Evolutionary conservation across 2,797 vertebrate species (phyloP).

Genomic region (Jordanella pulchra): DNA sequence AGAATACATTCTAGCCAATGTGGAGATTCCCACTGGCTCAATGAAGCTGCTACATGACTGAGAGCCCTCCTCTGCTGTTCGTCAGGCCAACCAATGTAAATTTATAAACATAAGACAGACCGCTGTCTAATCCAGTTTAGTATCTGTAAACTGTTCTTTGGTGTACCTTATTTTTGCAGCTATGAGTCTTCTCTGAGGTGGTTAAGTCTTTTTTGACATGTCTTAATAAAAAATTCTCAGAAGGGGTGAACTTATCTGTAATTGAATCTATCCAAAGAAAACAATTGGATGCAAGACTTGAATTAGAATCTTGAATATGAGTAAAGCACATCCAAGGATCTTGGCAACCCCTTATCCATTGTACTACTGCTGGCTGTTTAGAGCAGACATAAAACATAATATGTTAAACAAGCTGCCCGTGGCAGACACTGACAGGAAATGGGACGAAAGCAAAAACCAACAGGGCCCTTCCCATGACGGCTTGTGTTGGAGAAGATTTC

Average conservation of each 20-base stretch:
- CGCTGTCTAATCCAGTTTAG: too few species aligned
- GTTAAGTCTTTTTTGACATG: constrained; percentile 13
- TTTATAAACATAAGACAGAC: too few species aligned
- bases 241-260: constrained; percentile 23
- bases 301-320: constrained; percentile 45
- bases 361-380: constrained; percentile 17
- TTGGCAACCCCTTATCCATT: constrained; percentile 25
- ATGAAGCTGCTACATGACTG: too few species aligned
- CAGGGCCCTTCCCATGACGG: constrained; percentile 52
- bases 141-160: too few species aligned
- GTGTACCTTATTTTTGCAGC: not conserved
- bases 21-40: too few species aligned
- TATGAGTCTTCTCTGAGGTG: not conserved
- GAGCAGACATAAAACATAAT: constrained; percentile 28
- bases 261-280: constrained; percentile 39
- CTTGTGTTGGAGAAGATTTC: constrained; percentile 52
- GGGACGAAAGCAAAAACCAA: constrained; percentile 54
- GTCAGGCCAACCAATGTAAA: too few species aligned
- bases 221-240: constrained; percentile 7
- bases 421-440: constrained; percentile 54
- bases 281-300: constrained; percentile 31
- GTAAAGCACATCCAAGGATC: constrained; percentile 40
- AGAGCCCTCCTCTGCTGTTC: too few species aligned
- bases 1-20: too few species aligned
- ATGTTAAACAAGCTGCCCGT: constrained; percentile 40